A percentile compares a stretch with the other conserved stretches of the same genome.
These are phyloP conservation scores for Acanthurus lineatus DNA, from an alignment of 2,797 vertebrate genomes.

Conservation along the genomic window DNA sequence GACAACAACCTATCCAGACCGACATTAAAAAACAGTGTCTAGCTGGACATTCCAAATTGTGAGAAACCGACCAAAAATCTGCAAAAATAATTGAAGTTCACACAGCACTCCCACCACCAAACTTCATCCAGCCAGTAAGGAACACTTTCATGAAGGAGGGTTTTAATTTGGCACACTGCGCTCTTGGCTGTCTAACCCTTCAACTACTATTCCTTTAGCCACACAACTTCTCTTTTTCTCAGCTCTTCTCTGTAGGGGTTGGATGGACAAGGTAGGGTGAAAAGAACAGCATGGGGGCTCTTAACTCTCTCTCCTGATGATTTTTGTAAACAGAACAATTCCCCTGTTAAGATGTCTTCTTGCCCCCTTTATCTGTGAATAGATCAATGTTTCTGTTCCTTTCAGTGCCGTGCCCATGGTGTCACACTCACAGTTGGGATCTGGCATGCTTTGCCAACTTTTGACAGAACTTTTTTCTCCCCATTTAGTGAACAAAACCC, in stretches of 20 bases:
- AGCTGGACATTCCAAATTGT: background rate
- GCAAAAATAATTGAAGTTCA: background rate
- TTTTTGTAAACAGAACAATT: constrained; percentile 52
- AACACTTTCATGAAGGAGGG: constrained; percentile 31
- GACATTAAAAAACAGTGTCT: background rate
- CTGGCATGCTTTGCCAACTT: constrained; percentile 29
- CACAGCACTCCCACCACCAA: constrained; percentile 18
- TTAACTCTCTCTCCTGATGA: constrained; percentile 47
- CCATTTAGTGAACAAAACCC: constrained; percentile 13
- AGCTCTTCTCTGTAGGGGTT: constrained; percentile 30
- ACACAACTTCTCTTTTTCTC: constrained; percentile 43
- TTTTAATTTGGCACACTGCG: constrained; percentile 37
- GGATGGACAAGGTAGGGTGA: constrained; percentile 51
- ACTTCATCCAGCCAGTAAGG: constrained; percentile 9
- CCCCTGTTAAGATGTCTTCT: constrained; percentile 55
- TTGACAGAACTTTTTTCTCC: constrained; percentile 42
- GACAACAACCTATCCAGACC: background rate
- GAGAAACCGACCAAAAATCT: background rate
- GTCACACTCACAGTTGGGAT: constrained; percentile 50
- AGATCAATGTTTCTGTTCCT: constrained; percentile 55
- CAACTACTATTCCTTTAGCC: constrained; percentile 35
- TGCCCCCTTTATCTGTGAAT: constrained; percentile 56
- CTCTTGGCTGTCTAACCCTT: constrained; percentile 34
- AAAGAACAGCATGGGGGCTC: constrained; percentile 66
- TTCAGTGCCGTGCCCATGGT: constrained; percentile 34